These are phyloP conservation scores for Myxocyprinus asiaticus DNA, from an alignment of 2,113 vertebrate species.

Conservation along the genomic window DNA sequence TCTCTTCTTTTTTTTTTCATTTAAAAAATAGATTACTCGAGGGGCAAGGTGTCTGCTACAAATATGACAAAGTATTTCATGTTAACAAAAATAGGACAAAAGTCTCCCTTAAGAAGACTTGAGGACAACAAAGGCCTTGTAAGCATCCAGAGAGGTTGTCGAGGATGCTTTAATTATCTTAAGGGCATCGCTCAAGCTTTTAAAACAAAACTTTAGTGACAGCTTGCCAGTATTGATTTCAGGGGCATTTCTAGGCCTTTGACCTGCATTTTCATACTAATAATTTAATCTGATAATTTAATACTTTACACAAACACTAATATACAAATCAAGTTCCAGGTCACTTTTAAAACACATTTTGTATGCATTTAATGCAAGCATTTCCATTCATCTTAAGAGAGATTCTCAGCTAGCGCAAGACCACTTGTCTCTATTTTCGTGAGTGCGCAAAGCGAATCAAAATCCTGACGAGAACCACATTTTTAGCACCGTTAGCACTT, in stretches of 20 bases:
- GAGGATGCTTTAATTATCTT: neutral
- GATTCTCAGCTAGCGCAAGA: too few species aligned
- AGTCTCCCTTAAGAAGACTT: constrained; percentile 11
- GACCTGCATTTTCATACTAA: neutral
- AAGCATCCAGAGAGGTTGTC: neutral
- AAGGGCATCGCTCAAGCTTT: neutral
- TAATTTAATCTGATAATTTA: neutral
- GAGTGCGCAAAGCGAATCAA: too few species aligned
- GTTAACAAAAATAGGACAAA: constrained; percentile 12
- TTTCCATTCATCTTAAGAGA: too few species aligned
- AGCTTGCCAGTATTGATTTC: neutral
- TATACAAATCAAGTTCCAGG: too few species aligned
- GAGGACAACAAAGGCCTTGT: neutral
- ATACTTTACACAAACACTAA: neutral
- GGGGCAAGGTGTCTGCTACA: neutral
- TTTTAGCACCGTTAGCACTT: too few species aligned
- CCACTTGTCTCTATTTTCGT: too few species aligned
- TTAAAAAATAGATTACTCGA: neutral
- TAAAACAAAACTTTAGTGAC: neutral
- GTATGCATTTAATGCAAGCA: too few species aligned
- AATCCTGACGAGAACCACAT: too few species aligned
- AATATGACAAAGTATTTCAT: constrained; percentile 25
- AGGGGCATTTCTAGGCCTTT: neutral
- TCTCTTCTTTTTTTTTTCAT: neutral
- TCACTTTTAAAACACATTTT: too few species aligned